phyloP scores from a whole-genome alignment of 2,113 vertebrate genomes.

The Hemiprocne comata region DNA sequence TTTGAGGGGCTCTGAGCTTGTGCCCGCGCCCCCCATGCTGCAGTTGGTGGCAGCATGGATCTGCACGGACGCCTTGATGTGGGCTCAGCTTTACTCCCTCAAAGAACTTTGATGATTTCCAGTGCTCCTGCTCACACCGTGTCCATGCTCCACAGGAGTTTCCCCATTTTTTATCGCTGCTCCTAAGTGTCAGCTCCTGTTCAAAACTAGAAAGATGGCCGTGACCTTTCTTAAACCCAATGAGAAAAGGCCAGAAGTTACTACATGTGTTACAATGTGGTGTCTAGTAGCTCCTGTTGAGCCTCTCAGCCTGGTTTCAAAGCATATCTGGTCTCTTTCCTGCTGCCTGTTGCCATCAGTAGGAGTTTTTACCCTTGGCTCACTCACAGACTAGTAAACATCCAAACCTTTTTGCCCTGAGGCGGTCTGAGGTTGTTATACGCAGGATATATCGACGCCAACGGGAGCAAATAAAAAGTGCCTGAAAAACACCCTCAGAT shows the following conservation, averaged over 20 bases:
- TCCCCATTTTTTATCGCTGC: background rate
- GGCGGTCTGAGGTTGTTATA: background rate
- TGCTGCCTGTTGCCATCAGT: background rate
- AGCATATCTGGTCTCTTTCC: background rate
- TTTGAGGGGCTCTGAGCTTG: background rate
- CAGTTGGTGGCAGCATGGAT: too few relatives aligned
- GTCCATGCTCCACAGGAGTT: background rate
- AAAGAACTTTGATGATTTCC: background rate
- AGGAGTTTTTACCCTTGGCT: background rate
- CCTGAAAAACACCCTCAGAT: background rate
- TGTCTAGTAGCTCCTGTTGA: background rate
- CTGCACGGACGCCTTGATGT: too few relatives aligned
- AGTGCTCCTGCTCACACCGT: rapidly evolving
- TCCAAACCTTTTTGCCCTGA: background rate
- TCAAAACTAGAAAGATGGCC: background rate
- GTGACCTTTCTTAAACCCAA: background rate
- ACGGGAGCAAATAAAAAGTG: background rate
- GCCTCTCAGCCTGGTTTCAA: background rate
- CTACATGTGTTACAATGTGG: rapidly evolving
- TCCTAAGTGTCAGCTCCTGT: background rate
- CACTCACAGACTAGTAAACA: background rate
- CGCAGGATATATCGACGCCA: background rate
- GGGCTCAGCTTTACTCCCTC: background rate
- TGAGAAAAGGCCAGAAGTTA: background rate
- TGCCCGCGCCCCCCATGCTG: background rate